Conservation (phyloP, 2,888 invertebrate genomes). For the Carcina quercana region DNA sequence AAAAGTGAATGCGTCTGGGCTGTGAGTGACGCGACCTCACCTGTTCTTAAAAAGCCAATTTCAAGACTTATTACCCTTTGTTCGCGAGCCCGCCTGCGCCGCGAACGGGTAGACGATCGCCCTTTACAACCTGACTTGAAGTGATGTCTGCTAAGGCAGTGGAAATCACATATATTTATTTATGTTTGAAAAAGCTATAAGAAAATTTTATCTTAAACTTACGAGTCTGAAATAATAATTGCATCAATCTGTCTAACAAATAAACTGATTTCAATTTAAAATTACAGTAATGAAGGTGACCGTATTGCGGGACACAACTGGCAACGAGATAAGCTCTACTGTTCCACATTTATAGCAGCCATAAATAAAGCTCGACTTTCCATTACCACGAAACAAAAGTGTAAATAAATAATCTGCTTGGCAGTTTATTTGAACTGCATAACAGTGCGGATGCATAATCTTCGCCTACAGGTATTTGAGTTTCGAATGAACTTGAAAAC, state of each 20-base stretch:
- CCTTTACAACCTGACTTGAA: conserved; percentile 32
- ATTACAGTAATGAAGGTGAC: too few relatives aligned
- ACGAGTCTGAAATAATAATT: background rate
- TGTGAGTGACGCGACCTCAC: conserved; percentile 47
- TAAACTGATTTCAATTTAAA: too few relatives aligned
- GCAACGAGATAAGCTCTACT: background rate
- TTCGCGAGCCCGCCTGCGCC: conserved; percentile 44
- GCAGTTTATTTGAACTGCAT: too few relatives aligned
- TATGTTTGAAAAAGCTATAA: too few relatives aligned
- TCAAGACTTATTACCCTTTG: conserved; percentile 62
- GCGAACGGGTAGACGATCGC: conserved; percentile 20
- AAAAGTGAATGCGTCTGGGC: conserved; percentile 48
- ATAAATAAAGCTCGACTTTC: background rate
- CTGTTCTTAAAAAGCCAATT: conserved; percentile 58
- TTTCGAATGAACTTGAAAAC: too few relatives aligned
- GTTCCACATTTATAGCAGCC: conserved; percentile 1
- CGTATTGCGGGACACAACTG: too few relatives aligned
- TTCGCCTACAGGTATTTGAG: too few relatives aligned
- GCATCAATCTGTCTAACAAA: too few relatives aligned
- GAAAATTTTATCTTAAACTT: conserved; percentile 19
- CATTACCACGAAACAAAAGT: background rate
- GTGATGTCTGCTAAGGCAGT: conserved; percentile 34
- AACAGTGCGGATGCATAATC: too few relatives aligned
- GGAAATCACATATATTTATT: conserved; percentile 26
- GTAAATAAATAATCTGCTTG: background rate